Conservation (phyloP, 2,888 invertebrate genomes). For the Ennomos quercinarius region DNA sequence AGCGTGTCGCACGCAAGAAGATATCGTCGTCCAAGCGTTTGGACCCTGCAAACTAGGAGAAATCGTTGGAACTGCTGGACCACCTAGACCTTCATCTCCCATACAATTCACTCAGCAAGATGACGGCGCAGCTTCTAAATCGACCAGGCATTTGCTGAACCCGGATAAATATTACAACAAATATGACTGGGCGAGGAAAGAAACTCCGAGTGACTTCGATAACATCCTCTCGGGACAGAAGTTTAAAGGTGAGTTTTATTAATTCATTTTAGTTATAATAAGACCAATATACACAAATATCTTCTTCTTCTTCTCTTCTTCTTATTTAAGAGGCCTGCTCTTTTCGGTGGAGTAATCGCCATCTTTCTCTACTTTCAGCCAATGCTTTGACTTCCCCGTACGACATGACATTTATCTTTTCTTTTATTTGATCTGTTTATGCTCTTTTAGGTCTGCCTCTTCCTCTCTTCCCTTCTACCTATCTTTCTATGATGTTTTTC, state of each 20-base stretch:
- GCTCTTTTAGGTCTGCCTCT: no score
- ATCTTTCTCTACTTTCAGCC: no score
- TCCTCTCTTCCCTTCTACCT: no score
- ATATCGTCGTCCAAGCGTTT: conserved; percentile 91
- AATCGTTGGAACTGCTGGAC: conserved; percentile 90
- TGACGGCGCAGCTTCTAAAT: conserved; percentile 91
- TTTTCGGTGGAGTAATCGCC: no score
- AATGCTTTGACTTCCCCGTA: no score
- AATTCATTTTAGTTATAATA: no score
- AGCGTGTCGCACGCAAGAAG: conserved; percentile 93
- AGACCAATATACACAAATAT: no score
- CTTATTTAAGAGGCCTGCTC: no score
- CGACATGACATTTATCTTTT: no score
- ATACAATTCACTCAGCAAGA: conserved; percentile 93
- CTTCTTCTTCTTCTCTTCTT: no score
- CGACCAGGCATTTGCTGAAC: conserved; percentile 91
- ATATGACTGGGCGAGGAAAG: conserved; percentile 86
- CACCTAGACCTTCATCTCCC: conserved; percentile 90
- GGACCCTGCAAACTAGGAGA: conserved; percentile 90
- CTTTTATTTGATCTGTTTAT: no score
- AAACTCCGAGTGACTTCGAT: conserved; percentile 79
- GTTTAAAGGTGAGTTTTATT: conserved; percentile 67
- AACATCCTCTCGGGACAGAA: conserved; percentile 71
- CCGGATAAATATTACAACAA: conserved; percentile 88
- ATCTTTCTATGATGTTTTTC: no score